phyloP scores from a whole-genome alignment of 2,888 invertebrate species.

The Macaria notata region DNA sequence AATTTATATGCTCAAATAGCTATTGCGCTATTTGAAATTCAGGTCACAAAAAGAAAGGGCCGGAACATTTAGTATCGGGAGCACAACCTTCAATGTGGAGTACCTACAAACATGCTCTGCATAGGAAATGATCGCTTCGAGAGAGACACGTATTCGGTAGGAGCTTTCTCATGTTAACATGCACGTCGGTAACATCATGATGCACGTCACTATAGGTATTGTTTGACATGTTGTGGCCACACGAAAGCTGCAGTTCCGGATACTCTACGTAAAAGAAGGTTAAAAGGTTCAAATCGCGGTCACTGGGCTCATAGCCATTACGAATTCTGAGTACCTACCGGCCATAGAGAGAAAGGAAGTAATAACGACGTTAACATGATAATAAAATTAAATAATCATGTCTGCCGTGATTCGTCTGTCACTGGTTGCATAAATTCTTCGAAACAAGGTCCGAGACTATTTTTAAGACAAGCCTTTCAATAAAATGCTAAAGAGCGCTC shows the following conservation, averaged over 20 bases:
- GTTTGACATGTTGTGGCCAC: slow-evolving; percentile 21
- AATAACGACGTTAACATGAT: slow-evolving; percentile 1
- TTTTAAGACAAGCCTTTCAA: slow-evolving; percentile 11
- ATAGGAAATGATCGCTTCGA: slow-evolving; percentile 54
- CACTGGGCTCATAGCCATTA: slow-evolving; percentile 14
- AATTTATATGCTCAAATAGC: slow-evolving; percentile 20
- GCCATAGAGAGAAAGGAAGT: slow-evolving; percentile 3
- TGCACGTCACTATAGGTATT: slow-evolving; percentile 14
- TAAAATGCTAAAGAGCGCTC: slow-evolving; percentile 8
- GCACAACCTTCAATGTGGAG: slow-evolving; percentile 52
- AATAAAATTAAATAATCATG: slow-evolving; percentile 6
- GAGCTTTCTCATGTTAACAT: slow-evolving; percentile 55
- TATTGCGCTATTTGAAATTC: slow-evolving; percentile 42
- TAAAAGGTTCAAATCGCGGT: slow-evolving; percentile 24
- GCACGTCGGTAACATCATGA: slow-evolving; percentile 12
- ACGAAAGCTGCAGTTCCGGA: slow-evolving; percentile 31
- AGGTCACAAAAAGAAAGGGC: slow-evolving; percentile 55
- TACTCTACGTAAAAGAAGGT: slow-evolving; percentile 23
- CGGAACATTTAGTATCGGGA: slow-evolving; percentile 41
- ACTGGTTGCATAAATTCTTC: neutral
- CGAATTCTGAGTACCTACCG: neutral
- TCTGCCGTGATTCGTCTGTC: neutral
- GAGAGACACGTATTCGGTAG: slow-evolving; percentile 48
- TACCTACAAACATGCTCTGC: slow-evolving; percentile 49
- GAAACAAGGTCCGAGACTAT: slow-evolving; percentile 10